Percentiles rank a stretch among this genome's conserved stretches.
Evolutionary conservation across 2,888 invertebrate species (phyloP).

Genomic region (Ennomos fuscantarius): DNA sequence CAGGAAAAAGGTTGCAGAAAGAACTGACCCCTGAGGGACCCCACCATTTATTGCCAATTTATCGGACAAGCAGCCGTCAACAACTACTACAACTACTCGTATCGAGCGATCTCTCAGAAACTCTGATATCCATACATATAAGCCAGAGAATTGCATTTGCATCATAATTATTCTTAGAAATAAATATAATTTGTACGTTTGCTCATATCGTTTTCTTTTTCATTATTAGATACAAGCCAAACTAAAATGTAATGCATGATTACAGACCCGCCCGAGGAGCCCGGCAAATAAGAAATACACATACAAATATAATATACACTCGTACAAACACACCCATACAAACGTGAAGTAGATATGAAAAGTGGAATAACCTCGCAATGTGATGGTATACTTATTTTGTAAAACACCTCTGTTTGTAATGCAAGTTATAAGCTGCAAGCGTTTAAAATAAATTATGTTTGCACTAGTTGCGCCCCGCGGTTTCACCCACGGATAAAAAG

Average conservation of each 20-base stretch:
- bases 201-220: slow-evolving; percentile 11
- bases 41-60: too few species aligned
- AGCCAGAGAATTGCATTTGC: too few species aligned
- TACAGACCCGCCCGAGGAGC: slow-evolving; percentile 9
- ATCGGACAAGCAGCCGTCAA: too few species aligned
- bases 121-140: too few species aligned
- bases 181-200: not conserved
- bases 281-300: slow-evolving; percentile 26
- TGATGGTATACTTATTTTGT: slow-evolving; percentile 40
- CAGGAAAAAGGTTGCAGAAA: too few species aligned
- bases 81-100: too few species aligned
- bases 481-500: too few species aligned
- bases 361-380: slow-evolving; percentile 40
- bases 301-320: slow-evolving; percentile 19
- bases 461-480: not conserved
- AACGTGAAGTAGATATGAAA: slow-evolving; percentile 37
- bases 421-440: slow-evolving; percentile 4
- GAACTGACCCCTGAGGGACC: too few species aligned
- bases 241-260: slow-evolving; percentile 28
- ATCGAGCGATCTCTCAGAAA: too few species aligned
- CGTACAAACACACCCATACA: slow-evolving; percentile 9
- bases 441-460: slow-evolving; percentile 8
- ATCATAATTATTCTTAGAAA: too few species aligned
- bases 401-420: slow-evolving; percentile 27
- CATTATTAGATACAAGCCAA: slow-evolving; percentile 5